Base-by-base conservation (phyloP, 2,888 invertebrate species). In the Drosophila merina region DNA sequence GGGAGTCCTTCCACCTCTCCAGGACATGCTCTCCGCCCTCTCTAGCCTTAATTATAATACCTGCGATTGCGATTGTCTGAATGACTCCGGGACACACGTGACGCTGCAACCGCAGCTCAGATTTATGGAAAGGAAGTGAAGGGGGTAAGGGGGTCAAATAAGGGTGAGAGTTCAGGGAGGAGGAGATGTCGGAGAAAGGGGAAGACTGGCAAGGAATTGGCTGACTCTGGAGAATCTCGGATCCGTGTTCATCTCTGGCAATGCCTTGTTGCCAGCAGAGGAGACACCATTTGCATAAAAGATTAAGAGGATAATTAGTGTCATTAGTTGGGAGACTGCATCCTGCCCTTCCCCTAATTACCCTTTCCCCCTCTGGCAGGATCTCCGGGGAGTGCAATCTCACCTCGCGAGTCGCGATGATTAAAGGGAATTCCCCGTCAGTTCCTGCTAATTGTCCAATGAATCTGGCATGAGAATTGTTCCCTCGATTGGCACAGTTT, bases 261-360 rank as follows among this genome's bases (percentile, higher is more conserved):
- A 57, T 69, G 57, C 54, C 20, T 20, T 20, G 20, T 20, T 20
- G 20, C 1, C 48, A 42, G 31, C 62, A 7, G 72, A 56, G 70
- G 60, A 57, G 70, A 70, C 68, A 84, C 69, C 78, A 86, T 86
- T 86, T 86, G 72, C 85, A 80, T 82, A 76, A 74, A 70, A 86
- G 87, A 82, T 82, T 86, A 82, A 78, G 79, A 74, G 78, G 76
- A 78, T 84, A 86, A 86, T 82, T 82, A 82, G 87, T 81, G 82
- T 84, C 82, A 86, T 82, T 84, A 86, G 87, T 66, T 72, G 74
- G 70, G 50, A 57, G 47, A 56, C 60, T 63, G 47, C 60, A 54
- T 57, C 67, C 50, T 66, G 66, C 45, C 20, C 30, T 30, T 36
- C 8, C 25, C 9, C 8, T 30, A 45, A 38, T 4, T 42, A 9